Evolutionary conservation across 2,113 vertebrate genomes (phyloP).

Genomic region (Stegastes partitus): DNA sequence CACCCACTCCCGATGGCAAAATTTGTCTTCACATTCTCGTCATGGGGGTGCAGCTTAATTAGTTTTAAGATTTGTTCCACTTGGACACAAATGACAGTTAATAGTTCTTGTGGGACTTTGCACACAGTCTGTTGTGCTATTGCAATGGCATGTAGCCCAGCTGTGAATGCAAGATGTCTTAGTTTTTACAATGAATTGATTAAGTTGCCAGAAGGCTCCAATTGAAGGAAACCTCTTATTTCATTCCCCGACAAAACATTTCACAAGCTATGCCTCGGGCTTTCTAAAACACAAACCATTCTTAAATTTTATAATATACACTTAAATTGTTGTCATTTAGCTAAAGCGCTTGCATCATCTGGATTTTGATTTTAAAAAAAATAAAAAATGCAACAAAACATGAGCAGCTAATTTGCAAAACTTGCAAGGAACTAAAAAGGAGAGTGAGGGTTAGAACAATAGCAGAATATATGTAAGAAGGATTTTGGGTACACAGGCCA

Average conservation of each 20-base stretch:
- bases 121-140: conserved; percentile 63
- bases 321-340: conserved; percentile 33
- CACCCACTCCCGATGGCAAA: conserved; percentile 52
- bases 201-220: conserved; percentile 56
- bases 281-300: conserved; percentile 13
- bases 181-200: conserved; percentile 62
- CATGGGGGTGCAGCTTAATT: conserved; percentile 73
- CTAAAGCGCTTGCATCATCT: conserved; percentile 28
- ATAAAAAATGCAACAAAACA: conserved; percentile 18
- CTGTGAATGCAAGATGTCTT: conserved; percentile 77
- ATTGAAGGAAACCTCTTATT: conserved; percentile 47
- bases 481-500: not conserved
- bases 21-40: conserved; percentile 53
- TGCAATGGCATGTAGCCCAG: conserved; percentile 68
- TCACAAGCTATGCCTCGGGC: conserved; percentile 23
- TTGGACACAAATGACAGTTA: conserved; percentile 78
- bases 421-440: not conserved
- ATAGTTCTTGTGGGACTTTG: conserved; percentile 75
- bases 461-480: not conserved
- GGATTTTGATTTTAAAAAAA: conserved; percentile 23
- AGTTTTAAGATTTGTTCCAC: conserved; percentile 79
- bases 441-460: not conserved
- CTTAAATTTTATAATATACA: conserved; percentile 36
- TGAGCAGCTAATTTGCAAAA: conserved; percentile 18
- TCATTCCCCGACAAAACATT: conserved; percentile 46